Conservation (phyloP, 1,140 invertebrate species). For the Varroa destructor region DNA sequence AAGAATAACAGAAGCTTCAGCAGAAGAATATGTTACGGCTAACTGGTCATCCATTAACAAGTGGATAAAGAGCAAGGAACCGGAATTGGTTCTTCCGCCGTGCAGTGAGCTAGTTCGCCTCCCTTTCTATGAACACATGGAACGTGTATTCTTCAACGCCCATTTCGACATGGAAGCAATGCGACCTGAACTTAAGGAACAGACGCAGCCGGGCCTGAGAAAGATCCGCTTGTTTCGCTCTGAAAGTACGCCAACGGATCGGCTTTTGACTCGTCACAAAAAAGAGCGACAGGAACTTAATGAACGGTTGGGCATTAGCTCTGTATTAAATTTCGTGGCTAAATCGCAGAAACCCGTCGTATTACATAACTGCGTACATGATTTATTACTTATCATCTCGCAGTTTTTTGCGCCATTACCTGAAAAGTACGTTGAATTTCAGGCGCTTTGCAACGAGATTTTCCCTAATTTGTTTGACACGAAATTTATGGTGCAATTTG, state of each 20-base stretch:
- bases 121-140: constrained; percentile 4
- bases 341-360: constrained; percentile 10
- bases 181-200: background rate
- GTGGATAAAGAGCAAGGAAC: background rate
- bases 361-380: background rate
- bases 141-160: background rate
- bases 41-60: background rate
- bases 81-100: background rate
- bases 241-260: background rate
- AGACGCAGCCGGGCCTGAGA: background rate
- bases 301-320: constrained; percentile 1
- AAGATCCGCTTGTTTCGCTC: background rate
- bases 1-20: background rate
- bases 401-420: constrained; percentile 13
- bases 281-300: background rate
- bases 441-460: background rate
- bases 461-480: constrained; percentile 12
- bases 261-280: background rate
- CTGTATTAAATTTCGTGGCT: background rate
- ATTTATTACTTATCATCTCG: constrained; percentile 3
- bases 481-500: background rate
- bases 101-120: constrained; percentile 10
- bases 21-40: background rate
- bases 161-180: constrained; percentile 14
- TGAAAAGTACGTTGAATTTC: constrained; percentile 7